Evolutionary conservation across 2,797 vertebrate species (phyloP).

Genomic region (Eospalax fontanierii): DNA sequence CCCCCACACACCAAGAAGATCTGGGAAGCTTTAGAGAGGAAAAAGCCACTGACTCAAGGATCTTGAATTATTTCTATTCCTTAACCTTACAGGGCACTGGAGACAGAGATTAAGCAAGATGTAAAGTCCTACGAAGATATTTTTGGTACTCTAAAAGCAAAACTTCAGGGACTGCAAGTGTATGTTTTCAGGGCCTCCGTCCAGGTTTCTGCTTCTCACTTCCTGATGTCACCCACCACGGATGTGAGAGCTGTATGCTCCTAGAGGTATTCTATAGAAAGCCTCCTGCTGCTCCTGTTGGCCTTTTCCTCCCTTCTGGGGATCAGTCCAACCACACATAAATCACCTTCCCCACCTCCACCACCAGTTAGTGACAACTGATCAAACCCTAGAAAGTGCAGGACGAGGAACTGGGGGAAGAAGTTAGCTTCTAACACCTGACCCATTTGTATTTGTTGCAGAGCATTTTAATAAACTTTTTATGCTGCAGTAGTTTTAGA

Average conservation of each 20-base stretch:
- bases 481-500: conserved; percentile 45
- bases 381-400: not conserved
- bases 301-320: not conserved
- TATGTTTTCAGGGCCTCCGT: conserved; percentile 52
- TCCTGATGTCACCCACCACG: not conserved
- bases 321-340: not conserved
- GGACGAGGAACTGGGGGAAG: not conserved
- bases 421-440: not conserved
- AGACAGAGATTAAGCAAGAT: conserved; percentile 46
- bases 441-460: not conserved
- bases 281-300: not conserved
- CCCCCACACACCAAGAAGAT: not conserved
- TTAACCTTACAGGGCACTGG: not conserved
- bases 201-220: conserved; percentile 45
- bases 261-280: not conserved
- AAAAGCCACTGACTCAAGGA: not conserved
- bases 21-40: not conserved
- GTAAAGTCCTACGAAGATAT: not conserved
- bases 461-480: not conserved
- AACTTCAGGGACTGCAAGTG: conserved; percentile 14
- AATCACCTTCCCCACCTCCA: not conserved
- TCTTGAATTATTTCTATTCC: conserved; percentile 6
- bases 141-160: conserved; percentile 30
- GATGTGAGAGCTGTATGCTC: not conserved
- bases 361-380: not conserved